Conservation (phyloP, 2,113 vertebrate species). For the Mus spicilegus region DNA sequence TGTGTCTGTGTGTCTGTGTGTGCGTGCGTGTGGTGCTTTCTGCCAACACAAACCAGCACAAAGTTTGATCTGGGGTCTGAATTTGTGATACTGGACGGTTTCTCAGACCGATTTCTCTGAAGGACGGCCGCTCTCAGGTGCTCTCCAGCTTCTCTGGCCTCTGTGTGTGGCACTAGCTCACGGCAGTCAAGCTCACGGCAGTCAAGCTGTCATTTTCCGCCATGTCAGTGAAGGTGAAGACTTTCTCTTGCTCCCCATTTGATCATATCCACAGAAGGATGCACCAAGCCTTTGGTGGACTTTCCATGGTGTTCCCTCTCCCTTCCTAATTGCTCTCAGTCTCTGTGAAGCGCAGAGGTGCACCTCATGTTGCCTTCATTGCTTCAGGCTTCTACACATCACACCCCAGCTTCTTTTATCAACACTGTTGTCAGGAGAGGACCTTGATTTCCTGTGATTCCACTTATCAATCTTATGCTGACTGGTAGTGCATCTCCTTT, state of each 20-base stretch:
- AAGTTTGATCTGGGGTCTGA: neutral
- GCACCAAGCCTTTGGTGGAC: neutral
- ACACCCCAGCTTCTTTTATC: accelerated
- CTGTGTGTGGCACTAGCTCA: no score
- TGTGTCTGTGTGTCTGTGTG: no score
- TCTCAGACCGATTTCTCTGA: neutral
- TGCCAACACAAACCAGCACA: neutral
- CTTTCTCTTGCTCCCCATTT: neutral
- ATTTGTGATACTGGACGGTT: neutral
- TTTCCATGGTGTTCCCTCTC: neutral
- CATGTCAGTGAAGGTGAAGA: neutral
- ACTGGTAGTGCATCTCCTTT: neutral
- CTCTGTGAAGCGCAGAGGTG: neutral
- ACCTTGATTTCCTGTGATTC: neutral
- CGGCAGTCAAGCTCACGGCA: neutral
- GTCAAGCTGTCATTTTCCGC: neutral
- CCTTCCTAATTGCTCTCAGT: neutral
- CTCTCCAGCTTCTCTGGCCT: neutral
- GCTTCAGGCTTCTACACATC: no score
- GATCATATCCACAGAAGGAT: no score
- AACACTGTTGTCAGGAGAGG: accelerated
- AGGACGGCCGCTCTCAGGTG: neutral
- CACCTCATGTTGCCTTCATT: neutral
- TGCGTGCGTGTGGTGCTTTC: neutral
- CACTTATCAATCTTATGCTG: neutral